Evolutionary conservation across 2,797 vertebrate genomes (phyloP).

Genomic region (Danio choprae): DNA sequence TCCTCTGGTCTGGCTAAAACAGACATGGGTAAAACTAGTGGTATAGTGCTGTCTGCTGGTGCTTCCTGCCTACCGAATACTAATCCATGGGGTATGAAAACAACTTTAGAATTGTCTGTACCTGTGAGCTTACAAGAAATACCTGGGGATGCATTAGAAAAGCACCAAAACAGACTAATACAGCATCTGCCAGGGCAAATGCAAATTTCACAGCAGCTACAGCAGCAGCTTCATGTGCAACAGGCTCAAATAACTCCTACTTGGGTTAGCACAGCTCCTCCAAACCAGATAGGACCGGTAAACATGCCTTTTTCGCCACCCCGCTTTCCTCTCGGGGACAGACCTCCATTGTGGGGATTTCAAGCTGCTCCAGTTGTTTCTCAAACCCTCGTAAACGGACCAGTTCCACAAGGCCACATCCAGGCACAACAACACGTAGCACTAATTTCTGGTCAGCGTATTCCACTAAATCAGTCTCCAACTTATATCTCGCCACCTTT

Average conservation of each 20-base stretch:
- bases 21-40: slow-evolving; percentile 69
- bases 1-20: slow-evolving; percentile 64
- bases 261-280: slow-evolving; percentile 66
- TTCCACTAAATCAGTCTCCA: slow-evolving; percentile 77
- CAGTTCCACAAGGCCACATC: slow-evolving; percentile 72
- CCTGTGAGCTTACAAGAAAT: slow-evolving; percentile 70
- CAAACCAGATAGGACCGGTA: slow-evolving; percentile 73
- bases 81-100: slow-evolving; percentile 71
- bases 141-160: slow-evolving; percentile 58
- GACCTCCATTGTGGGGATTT: slow-evolving; percentile 76
- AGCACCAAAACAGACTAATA: slow-evolving; percentile 44
- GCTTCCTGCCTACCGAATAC: slow-evolving; percentile 64
- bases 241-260: slow-evolving; percentile 68
- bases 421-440: slow-evolving; percentile 72
- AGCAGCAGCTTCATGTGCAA: slow-evolving; percentile 67
- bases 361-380: slow-evolving; percentile 71
- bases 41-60: slow-evolving; percentile 63
- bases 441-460: slow-evolving; percentile 74
- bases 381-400: slow-evolving; percentile 71
- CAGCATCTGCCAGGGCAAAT: slow-evolving; percentile 52
- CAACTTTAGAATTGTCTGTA: slow-evolving; percentile 71
- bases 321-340: slow-evolving; percentile 72
- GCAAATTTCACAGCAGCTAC: slow-evolving; percentile 61
- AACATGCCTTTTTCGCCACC: slow-evolving; percentile 72
- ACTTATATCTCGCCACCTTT: slow-evolving; percentile 76